These are phyloP conservation scores for Amphilophus citrinellus DNA, from an alignment of 2,113 vertebrate genomes.

Conservation along the genomic window DNA sequence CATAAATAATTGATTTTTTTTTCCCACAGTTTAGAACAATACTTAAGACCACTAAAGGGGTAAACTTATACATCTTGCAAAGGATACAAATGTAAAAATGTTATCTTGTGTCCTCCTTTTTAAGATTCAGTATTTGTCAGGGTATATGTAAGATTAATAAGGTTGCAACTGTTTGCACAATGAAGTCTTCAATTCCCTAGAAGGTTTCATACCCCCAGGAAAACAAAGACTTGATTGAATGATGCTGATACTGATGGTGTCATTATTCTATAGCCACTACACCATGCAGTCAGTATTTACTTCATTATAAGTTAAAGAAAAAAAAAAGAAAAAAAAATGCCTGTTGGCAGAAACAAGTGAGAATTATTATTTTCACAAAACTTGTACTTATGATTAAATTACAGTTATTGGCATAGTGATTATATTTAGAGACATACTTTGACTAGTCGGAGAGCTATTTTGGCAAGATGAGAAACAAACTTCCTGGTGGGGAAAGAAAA, in stretches of 20 bases:
- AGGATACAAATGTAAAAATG: not conserved
- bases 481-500: not conserved
- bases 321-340: no score
- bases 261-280: not conserved
- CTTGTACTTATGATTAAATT: conserved; percentile 1
- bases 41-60: not conserved
- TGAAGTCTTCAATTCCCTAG: not conserved
- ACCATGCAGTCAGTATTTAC: not conserved
- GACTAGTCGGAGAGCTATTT: not conserved
- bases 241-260: not conserved
- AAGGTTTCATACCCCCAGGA: not conserved
- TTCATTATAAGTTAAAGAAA: not conserved
- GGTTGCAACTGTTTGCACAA: not conserved
- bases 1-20: not conserved
- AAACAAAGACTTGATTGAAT: conserved; percentile 3
- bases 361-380: conserved; percentile 7
- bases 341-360: not conserved
- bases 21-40: no score
- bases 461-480: not conserved
- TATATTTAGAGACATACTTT: not conserved
- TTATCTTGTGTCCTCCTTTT: not conserved
- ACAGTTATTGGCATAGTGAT: conserved; percentile 3
- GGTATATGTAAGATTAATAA: not conserved
- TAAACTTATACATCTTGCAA: not conserved
- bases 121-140: not conserved